A percentile compares a stretch with the other conserved stretches of the same genome.
phyloP scores from a whole-genome alignment of 2,797 vertebrate species.

The Channallabes apus region DNA sequence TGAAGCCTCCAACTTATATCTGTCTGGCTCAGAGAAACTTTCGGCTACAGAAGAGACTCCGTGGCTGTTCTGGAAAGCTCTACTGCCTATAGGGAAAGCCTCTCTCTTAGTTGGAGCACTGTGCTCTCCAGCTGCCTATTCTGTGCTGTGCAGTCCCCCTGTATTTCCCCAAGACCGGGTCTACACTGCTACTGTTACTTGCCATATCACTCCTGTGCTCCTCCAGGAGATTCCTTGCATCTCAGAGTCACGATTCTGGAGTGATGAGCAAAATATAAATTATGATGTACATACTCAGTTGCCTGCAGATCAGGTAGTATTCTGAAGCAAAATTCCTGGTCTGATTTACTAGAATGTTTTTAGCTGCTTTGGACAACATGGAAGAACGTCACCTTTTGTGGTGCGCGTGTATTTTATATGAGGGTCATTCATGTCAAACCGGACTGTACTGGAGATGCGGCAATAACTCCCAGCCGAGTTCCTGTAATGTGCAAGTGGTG shows the following conservation, averaged over 20 bases:
- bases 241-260: neutral
- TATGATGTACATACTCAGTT: neutral
- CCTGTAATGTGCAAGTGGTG: too few relatives aligned
- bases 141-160: neutral
- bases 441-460: too few relatives aligned
- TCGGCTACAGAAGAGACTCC: neutral
- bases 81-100: conserved; percentile 7
- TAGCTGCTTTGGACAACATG: too few relatives aligned
- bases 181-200: neutral
- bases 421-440: too few relatives aligned
- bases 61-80: neutral
- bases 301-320: neutral
- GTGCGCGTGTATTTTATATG: too few relatives aligned
- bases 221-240: neutral
- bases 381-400: too few relatives aligned
- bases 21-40: neutral
- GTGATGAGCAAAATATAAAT: neutral
- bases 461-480: too few relatives aligned
- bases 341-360: too few relatives aligned
- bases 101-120: neutral
- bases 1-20: neutral
- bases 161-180: neutral
- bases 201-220: neutral
- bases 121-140: neutral
- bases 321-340: neutral